Evolutionary conservation across 2,113 vertebrate species (phyloP).

Genomic region (Synodontis membranacea): DNA sequence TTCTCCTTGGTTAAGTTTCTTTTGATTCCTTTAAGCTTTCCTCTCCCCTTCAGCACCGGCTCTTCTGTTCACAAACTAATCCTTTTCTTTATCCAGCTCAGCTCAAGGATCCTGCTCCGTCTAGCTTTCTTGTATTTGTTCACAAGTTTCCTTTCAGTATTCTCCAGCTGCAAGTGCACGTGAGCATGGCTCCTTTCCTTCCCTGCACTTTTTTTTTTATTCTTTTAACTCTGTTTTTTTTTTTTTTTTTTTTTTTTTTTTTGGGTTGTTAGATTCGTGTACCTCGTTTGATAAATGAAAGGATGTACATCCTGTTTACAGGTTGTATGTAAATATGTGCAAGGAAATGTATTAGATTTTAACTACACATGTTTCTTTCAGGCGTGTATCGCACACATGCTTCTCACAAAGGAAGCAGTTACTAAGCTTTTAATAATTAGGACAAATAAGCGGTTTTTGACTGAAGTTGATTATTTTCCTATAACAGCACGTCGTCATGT

Average conservation of each 20-base stretch:
- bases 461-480: background rate
- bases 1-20: constrained; percentile 63
- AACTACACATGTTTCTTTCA: background rate
- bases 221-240: background rate
- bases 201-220: constrained; percentile 17
- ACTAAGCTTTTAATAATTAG: background rate
- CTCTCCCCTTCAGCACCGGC: constrained; percentile 23
- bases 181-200: constrained; percentile 15
- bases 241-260: constrained; percentile 33
- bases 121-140: constrained; percentile 53
- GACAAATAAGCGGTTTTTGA: background rate
- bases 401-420: background rate
- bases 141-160: constrained; percentile 27
- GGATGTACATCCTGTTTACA: background rate
- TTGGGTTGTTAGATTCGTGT: background rate
- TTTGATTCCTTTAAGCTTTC: constrained; percentile 49
- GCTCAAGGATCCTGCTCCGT: constrained; percentile 72
- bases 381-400: background rate
- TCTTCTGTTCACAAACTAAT: constrained; percentile 72
- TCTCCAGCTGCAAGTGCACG: constrained; percentile 10
- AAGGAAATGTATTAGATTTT: background rate
- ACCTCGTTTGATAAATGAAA: background rate
- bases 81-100: constrained; percentile 69
- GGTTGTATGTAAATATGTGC: background rate
- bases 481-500: constrained; percentile 68